A percentile compares a stretch with the other conserved stretches of the same genome.
Conservation (phyloP, 2,797 vertebrate species). For the Rhadinocentrus ornatus region DNA sequence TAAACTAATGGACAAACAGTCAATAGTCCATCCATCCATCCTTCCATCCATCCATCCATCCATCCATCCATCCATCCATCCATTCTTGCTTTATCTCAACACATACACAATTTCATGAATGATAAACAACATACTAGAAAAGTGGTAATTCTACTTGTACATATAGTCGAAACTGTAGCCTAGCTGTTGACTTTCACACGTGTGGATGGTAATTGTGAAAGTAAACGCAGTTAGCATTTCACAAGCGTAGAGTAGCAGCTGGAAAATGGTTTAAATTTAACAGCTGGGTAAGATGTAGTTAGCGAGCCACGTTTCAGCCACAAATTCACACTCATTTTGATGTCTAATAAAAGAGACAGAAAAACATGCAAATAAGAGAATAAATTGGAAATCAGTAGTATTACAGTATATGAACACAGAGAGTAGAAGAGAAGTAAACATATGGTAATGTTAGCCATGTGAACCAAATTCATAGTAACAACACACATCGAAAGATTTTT, state of each 20-base stretch:
- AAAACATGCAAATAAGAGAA: conserved; percentile 3
- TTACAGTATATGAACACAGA: background rate
- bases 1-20: too few relatives aligned
- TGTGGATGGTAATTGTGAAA: background rate
- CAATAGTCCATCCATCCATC: too few relatives aligned
- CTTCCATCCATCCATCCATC: too few relatives aligned
- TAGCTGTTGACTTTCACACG: background rate
- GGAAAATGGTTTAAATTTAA: background rate
- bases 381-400: background rate
- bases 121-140: too few relatives aligned
- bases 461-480: background rate
- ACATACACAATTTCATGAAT: too few relatives aligned
- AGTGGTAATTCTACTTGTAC: background rate
- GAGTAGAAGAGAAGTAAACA: conserved; percentile 9
- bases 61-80: too few relatives aligned
- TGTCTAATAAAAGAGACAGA: background rate
- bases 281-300: background rate
- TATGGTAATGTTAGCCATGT: background rate
- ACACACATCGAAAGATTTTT: too few relatives aligned
- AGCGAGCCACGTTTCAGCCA: conserved; percentile 2
- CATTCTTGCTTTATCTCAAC: too few relatives aligned
- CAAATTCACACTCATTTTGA: background rate
- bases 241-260: background rate
- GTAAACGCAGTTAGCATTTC: background rate
- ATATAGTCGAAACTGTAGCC: too few relatives aligned